These are phyloP conservation scores for Lycophotia porphyrea DNA, from an alignment of 2,888 invertebrate genomes.

Conservation along the genomic window DNA sequence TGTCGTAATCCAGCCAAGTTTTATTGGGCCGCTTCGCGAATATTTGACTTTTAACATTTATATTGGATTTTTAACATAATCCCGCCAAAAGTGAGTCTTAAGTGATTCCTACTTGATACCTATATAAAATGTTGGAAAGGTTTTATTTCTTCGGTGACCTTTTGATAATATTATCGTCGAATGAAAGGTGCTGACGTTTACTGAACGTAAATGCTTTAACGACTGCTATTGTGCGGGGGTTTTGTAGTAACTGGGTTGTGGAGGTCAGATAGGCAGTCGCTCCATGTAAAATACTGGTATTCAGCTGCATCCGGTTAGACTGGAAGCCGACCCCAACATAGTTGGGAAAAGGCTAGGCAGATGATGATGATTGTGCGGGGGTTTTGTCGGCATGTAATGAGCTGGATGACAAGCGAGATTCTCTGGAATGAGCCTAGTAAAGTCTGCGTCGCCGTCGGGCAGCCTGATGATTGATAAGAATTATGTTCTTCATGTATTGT, in stretches of 20 bases:
- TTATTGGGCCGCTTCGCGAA: slow-evolving; percentile 73
- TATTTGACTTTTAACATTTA: slow-evolving; percentile 80
- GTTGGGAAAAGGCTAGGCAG: no score
- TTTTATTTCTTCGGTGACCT: slow-evolving; percentile 53
- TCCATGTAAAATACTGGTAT: no score
- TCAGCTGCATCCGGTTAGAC: no score
- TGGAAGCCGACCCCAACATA: no score
- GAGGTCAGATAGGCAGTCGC: no score
- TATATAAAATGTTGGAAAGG: slow-evolving; percentile 40
- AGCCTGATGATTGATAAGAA: slow-evolving; percentile 17
- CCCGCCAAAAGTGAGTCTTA: slow-evolving; percentile 63
- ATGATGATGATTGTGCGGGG: slow-evolving; percentile 51
- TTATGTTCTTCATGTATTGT: slow-evolving; percentile 10
- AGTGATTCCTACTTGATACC: slow-evolving; percentile 58
- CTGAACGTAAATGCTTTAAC: slow-evolving; percentile 53
- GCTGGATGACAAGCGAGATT: slow-evolving; percentile 16
- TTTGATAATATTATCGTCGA: slow-evolving; percentile 43
- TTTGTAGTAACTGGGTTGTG: no score
- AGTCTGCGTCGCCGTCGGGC: not conserved
- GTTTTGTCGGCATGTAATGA: slow-evolving; percentile 45
- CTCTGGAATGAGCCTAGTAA: slow-evolving; percentile 15
- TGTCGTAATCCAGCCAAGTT: slow-evolving; percentile 75
- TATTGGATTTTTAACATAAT: slow-evolving; percentile 83
- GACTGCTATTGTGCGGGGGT: slow-evolving; percentile 47
- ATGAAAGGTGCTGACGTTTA: slow-evolving; percentile 53